Conservation (phyloP, 2,888 invertebrate genomes). For the Aporophyla lueneburgensis region DNA sequence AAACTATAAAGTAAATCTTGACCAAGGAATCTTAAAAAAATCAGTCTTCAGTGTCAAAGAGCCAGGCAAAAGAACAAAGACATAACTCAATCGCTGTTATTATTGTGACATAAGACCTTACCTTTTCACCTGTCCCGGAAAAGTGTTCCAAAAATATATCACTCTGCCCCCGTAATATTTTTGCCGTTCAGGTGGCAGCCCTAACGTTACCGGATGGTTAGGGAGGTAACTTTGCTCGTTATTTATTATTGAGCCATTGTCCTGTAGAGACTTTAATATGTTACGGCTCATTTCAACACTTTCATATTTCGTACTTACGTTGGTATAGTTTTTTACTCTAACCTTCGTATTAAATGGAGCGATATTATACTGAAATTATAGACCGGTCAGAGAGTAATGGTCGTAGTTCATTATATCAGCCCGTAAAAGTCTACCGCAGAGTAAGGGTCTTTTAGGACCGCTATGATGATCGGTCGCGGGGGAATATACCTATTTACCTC, state of each 20-base stretch:
- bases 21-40: neutral
- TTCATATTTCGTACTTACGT: conserved; percentile 52
- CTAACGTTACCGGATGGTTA: conserved; percentile 65
- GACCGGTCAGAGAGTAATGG: conserved; percentile 29
- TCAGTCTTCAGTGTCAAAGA: neutral
- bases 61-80: conserved; percentile 1
- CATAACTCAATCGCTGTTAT: conserved; percentile 57
- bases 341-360: conserved; percentile 43
- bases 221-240: conserved; percentile 73
- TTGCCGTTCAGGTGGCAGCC: conserved; percentile 64
- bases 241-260: conserved; percentile 77
- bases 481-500: conserved; percentile 37
- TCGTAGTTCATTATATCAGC: conserved; percentile 50
- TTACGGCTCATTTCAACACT: conserved; percentile 66
- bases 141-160: conserved; percentile 64
- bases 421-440: conserved; percentile 48
- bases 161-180: conserved; percentile 64
- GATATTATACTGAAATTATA: conserved; percentile 44
- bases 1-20: neutral
- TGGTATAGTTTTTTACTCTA: conserved; percentile 40
- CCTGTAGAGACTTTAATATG: conserved; percentile 68
- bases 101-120: conserved; percentile 61
- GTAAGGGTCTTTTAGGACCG: conserved; percentile 30
- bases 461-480: conserved; percentile 26
- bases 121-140: conserved; percentile 58